These are phyloP conservation scores for Argyrosomus regius DNA, from an alignment of 2,797 vertebrate species.

Conservation along the genomic window DNA sequence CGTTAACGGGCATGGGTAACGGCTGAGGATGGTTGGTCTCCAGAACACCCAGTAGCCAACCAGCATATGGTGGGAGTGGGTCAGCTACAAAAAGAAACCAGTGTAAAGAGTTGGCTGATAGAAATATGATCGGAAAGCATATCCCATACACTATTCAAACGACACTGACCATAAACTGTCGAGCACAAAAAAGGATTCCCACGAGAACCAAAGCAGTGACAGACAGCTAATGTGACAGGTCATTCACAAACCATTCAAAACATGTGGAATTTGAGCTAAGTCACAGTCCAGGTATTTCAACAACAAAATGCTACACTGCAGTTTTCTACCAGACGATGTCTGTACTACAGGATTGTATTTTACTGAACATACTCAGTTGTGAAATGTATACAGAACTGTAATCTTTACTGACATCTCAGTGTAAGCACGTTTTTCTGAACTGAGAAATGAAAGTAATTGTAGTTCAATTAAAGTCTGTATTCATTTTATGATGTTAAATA, in stretches of 20 bases:
- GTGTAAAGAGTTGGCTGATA: not conserved
- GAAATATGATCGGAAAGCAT: not conserved
- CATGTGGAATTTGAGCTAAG: not conserved
- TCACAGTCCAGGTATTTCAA: not conserved
- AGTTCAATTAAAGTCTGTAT: too few species aligned
- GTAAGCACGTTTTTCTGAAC: too few species aligned
- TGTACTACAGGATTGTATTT: not conserved
- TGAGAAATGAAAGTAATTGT: too few species aligned
- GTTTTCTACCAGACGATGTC: not conserved
- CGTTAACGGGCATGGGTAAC: slow-evolving; percentile 96
- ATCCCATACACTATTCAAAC: not conserved
- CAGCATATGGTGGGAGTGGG: slow-evolving; percentile 94
- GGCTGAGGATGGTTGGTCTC: slow-evolving; percentile 96
- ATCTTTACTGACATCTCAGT: too few species aligned
- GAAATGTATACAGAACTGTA: not conserved
- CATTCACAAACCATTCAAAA: slow-evolving; percentile 4
- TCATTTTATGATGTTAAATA: too few species aligned
- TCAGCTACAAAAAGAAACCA: slow-evolving; percentile 83
- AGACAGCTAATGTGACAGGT: slow-evolving; percentile 3
- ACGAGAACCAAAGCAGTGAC: not conserved
- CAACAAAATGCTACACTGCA: not conserved
- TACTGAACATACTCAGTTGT: not conserved
- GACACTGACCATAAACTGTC: not conserved
- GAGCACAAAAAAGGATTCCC: not conserved
- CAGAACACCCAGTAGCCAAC: slow-evolving; percentile 94